Conservation (phyloP, 1,140 invertebrate genomes). For the Zaprionus lachaisei region DNA sequence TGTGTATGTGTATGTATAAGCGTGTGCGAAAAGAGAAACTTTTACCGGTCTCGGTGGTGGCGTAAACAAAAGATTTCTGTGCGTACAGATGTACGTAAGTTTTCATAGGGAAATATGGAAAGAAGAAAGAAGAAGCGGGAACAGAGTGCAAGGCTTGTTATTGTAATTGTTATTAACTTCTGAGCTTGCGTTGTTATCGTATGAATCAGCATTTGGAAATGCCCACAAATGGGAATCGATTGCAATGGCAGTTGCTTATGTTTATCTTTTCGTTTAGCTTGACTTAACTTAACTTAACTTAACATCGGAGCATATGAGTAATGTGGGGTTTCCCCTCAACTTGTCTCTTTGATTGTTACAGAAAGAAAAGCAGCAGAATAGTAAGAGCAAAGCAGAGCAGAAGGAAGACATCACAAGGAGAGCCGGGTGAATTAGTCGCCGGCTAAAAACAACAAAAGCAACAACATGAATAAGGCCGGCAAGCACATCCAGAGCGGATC, state of each 20-base stretch:
- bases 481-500: constrained; percentile 77
- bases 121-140: not conserved
- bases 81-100: not conserved
- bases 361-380: not conserved
- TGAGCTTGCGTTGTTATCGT: not conserved
- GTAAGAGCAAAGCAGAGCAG: not conserved
- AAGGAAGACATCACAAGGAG: not conserved
- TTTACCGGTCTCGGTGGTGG: not conserved
- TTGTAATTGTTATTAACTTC: not conserved
- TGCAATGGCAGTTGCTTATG: not conserved
- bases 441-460: constrained; percentile 2
- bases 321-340: not conserved
- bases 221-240: not conserved
- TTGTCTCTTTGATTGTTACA: not conserved
- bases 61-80: not conserved
- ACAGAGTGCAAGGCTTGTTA: constrained; percentile 1
- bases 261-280: not conserved
- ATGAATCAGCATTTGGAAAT: constrained; percentile 8
- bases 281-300: not conserved
- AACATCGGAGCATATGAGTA: constrained; percentile 4
- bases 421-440: not conserved
- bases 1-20: not conserved
- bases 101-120: not conserved
- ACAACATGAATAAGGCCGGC: constrained; percentile 74
- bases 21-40: constrained; percentile 4